Percentiles rank a stretch among this genome's conserved stretches.
These are phyloP conservation scores for Bruchidius siliquastri DNA, from an alignment of 2,888 invertebrate genomes.

Conservation along the genomic window DNA sequence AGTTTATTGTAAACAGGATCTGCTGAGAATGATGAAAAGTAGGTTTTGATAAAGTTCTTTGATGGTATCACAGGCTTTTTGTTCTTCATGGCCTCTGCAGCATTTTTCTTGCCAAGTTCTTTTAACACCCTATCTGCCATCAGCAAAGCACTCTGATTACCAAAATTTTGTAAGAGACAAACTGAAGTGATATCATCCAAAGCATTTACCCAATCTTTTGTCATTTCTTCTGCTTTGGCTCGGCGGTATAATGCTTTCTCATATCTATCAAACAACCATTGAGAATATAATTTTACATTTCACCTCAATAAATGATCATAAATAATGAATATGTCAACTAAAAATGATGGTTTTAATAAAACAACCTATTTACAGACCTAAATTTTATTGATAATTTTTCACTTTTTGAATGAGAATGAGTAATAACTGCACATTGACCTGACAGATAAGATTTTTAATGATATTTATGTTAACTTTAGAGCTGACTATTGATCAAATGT, in stretches of 20 bases:
- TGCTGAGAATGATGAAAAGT: constrained; percentile 81
- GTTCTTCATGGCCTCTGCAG: constrained; percentile 66
- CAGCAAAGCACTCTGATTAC: constrained; percentile 71
- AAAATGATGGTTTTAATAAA: no score
- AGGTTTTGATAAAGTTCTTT: constrained; percentile 78
- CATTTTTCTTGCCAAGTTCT: constrained; percentile 70
- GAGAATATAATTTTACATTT: no score
- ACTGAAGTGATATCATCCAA: constrained; percentile 91
- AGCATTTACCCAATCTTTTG: constrained; percentile 72
- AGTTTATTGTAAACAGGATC: constrained; percentile 69
- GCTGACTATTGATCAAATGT: no score
- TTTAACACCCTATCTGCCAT: constrained; percentile 87
- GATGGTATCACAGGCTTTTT: constrained; percentile 77
- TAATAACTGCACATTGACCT: no score
- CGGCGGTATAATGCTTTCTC: constrained; percentile 82
- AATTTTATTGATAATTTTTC: no score
- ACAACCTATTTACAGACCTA: no score
- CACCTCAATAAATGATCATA: no score
- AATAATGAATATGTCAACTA: no score
- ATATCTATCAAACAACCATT: constrained; percentile 57
- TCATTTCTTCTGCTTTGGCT: constrained; percentile 76
- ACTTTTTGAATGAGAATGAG: no score
- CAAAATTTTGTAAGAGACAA: constrained; percentile 85
- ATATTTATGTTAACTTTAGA: no score
- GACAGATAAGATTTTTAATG: no score